Evolutionary conservation across 1,140 invertebrate species (phyloP).

Genomic region (Drosophila truncata): DNA sequence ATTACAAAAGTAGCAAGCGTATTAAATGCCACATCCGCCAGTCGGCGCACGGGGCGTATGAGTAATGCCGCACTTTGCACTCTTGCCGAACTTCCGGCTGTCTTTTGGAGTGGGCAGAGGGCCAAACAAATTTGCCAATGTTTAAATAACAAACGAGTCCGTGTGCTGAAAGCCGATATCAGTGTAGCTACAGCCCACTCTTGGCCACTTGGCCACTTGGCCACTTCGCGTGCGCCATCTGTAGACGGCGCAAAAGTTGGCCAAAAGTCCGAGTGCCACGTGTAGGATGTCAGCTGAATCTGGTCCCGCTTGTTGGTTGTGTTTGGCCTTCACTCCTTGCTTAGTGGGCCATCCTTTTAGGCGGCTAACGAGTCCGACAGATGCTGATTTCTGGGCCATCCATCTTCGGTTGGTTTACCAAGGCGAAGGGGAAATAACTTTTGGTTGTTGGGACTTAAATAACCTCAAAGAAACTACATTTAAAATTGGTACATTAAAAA

Average conservation of each 20-base stretch:
- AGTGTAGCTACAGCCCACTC: constrained; percentile 55
- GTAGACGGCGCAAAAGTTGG: constrained; percentile 58
- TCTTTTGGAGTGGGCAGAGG: constrained; percentile 40
- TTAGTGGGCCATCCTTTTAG: constrained; percentile 1
- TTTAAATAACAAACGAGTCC: constrained; percentile 54
- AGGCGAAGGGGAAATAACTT: constrained; percentile 34
- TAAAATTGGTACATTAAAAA: not conserved
- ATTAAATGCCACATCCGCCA: constrained; percentile 73
- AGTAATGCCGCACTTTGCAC: constrained; percentile 58
- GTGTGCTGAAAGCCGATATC: constrained; percentile 73
- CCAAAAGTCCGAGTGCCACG: constrained; percentile 69
- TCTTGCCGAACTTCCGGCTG: constrained; percentile 27
- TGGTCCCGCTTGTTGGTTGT: constrained; percentile 17
- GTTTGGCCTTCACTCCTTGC: constrained; percentile 19
- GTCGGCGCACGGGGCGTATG: constrained; percentile 63
- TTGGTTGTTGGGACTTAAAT: not conserved
- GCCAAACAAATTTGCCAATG: constrained; percentile 48
- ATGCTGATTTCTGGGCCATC: constrained; percentile 61
- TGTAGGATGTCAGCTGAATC: constrained; percentile 69
- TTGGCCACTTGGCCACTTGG: constrained; percentile 53
- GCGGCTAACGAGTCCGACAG: constrained; percentile 56
- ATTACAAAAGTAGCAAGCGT: constrained; percentile 79
- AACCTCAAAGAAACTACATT: not conserved
- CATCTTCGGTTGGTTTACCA: constrained; percentile 13
- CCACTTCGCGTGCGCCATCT: constrained; percentile 66